Percentiles rank a stretch among this genome's conserved stretches.
Evolutionary conservation across 2,888 invertebrate genomes (phyloP).

Genomic region (Polyommatus icarus): DNA sequence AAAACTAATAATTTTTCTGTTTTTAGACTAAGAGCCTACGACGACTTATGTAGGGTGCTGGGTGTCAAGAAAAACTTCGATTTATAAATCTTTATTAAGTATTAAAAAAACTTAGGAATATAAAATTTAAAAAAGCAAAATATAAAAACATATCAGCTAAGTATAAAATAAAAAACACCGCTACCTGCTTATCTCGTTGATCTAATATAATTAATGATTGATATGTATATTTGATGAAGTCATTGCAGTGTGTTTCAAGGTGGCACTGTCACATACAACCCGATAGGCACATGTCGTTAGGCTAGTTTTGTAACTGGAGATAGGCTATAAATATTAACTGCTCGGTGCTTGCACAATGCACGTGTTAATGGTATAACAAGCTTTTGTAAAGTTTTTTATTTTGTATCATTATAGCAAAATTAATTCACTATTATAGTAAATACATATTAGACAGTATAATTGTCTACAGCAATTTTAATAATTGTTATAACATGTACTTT

Average conservation of each 20-base stretch:
- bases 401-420: neutral
- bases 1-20: too few species aligned
- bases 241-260: slow-evolving; percentile 37
- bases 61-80: too few species aligned
- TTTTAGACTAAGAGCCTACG: neutral
- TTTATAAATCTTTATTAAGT: too few species aligned
- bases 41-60: too few species aligned
- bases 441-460: neutral
- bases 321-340: slow-evolving; percentile 21
- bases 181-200: slow-evolving; percentile 30
- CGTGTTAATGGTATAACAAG: neutral
- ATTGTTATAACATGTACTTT: too few species aligned
- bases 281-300: slow-evolving; percentile 32
- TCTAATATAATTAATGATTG: slow-evolving; percentile 20
- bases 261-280: slow-evolving; percentile 34
- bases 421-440: neutral
- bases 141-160: slow-evolving; percentile 5
- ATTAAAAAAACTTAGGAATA: too few species aligned
- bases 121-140: slow-evolving; percentile 3
- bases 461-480: neutral
- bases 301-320: slow-evolving; percentile 21
- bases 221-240: slow-evolving; percentile 34
- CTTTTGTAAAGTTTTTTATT: neutral
- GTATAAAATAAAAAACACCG: slow-evolving; percentile 25
- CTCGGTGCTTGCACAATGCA: neutral